A percentile compares a stretch with the other conserved stretches of the same genome.
Conservation (phyloP, 2,113 vertebrate species). For the Anoura caudifer region DNA sequence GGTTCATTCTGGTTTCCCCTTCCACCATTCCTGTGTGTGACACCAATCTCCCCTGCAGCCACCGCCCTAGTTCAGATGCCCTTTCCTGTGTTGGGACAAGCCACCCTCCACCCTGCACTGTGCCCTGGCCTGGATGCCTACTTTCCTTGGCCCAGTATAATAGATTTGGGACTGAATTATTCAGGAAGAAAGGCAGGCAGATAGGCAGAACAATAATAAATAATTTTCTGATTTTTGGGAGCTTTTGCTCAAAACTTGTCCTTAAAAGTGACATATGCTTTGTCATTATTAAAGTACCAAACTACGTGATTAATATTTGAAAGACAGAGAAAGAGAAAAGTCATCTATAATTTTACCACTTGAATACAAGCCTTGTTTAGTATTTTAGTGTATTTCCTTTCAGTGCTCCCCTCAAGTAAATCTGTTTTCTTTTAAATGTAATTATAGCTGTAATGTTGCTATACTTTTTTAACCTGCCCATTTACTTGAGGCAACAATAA, state of each 20-base stretch:
- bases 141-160: neutral
- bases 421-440: neutral
- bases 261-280: neutral
- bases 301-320: neutral
- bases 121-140: neutral
- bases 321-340: neutral
- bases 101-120: fast-evolving
- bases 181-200: neutral
- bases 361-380: neutral
- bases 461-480: neutral
- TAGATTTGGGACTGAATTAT: neutral
- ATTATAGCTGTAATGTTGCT: neutral
- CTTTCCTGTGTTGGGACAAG: neutral
- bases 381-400: neutral
- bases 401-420: neutral
- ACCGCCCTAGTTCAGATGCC: neutral
- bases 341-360: neutral
- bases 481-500: neutral
- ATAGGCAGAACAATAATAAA: neutral
- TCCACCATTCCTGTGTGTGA: neutral
- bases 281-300: neutral
- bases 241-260: neutral
- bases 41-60: neutral
- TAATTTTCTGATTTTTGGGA: neutral
- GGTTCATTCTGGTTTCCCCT: neutral